Conservation (phyloP, 2,113 vertebrate genomes). For the Suricata suricatta region DNA sequence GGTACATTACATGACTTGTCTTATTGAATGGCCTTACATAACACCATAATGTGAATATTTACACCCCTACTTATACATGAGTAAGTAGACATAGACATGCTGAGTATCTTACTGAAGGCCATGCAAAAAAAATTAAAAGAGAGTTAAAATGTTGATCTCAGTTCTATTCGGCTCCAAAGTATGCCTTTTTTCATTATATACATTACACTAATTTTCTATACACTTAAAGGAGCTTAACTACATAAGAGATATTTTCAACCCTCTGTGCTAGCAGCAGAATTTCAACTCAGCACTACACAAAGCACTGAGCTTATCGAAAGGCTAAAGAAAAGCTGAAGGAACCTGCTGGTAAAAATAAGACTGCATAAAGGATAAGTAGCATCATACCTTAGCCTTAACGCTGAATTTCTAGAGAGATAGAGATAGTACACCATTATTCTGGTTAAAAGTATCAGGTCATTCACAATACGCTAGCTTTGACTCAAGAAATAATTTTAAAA, state of each 20-base stretch:
- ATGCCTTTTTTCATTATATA: background rate
- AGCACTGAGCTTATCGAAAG: background rate
- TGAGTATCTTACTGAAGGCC: background rate
- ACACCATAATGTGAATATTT: background rate
- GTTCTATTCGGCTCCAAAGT: background rate
- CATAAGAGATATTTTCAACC: background rate
- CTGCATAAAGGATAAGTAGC: background rate
- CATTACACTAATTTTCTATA: background rate
- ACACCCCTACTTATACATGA: background rate
- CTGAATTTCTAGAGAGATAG: background rate
- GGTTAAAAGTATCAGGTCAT: background rate
- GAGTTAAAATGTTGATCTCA: background rate
- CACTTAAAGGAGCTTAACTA: background rate
- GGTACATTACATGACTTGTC: background rate
- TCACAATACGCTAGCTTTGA: background rate
- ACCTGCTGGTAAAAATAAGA: background rate
- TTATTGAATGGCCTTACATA: background rate
- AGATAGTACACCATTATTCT: background rate
- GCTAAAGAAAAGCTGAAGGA: background rate
- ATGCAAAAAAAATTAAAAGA: background rate
- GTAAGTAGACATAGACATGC: background rate
- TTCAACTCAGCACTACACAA: background rate
- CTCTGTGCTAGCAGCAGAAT: background rate
- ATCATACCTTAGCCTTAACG: background rate
- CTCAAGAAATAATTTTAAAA: slow-evolving; percentile 33